These are phyloP conservation scores for Sinopyrophorus schimmeli DNA, from an alignment of 2,888 invertebrate genomes.

Conservation along the genomic window DNA sequence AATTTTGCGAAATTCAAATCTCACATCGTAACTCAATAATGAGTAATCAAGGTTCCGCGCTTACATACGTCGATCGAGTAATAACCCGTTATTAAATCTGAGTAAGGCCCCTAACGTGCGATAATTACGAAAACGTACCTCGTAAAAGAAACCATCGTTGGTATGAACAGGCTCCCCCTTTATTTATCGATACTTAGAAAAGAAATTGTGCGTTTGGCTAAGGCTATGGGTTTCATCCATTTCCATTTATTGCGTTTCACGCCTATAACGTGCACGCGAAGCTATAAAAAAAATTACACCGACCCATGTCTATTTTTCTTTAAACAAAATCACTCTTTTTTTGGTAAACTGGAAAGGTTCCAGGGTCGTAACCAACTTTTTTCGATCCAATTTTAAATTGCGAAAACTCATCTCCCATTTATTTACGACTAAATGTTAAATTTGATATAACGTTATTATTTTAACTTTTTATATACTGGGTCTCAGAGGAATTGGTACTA, in stretches of 20 bases:
- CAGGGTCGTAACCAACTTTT: too few species aligned
- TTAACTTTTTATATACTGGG: too few species aligned
- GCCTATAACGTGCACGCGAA: slow-evolving; percentile 11
- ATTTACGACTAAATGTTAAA: too few species aligned
- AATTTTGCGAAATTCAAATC: slow-evolving; percentile 13
- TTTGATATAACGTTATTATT: too few species aligned
- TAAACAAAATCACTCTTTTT: too few species aligned
- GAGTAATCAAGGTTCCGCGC: slow-evolving; percentile 15
- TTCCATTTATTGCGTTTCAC: slow-evolving; percentile 12
- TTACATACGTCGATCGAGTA: slow-evolving; percentile 14
- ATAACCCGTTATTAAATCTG: slow-evolving; percentile 28
- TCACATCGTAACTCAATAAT: slow-evolving; percentile 20
- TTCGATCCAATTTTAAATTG: too few species aligned
- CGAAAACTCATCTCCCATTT: too few species aligned
- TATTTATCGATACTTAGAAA: slow-evolving; percentile 19
- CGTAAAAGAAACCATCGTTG: slow-evolving; percentile 29
- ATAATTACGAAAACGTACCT: slow-evolving; percentile 28
- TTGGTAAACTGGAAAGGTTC: too few species aligned
- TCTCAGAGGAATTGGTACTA: too few species aligned
- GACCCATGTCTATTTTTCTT: too few species aligned
- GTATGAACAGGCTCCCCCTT: too few species aligned
- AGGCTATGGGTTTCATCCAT: slow-evolving; percentile 7
- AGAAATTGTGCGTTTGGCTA: slow-evolving; percentile 13
- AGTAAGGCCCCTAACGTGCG: slow-evolving; percentile 22
- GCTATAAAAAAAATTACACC: slow-evolving; percentile 1